Base-by-base conservation (phyloP, 2,888 invertebrate species). In the Andrena bicolor region DNA sequence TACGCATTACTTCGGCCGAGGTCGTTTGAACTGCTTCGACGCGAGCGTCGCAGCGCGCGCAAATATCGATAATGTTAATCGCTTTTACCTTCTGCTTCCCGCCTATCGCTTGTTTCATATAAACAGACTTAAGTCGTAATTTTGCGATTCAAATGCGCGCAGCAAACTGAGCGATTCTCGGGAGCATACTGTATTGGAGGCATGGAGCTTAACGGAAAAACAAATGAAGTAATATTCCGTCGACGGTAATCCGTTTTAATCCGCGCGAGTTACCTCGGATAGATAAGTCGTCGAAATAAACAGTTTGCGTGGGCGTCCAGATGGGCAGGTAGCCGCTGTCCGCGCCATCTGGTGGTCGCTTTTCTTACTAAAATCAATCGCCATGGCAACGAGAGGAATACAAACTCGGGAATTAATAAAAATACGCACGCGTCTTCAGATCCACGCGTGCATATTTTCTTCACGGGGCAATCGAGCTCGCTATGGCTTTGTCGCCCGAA, bases 371-470 rank as follows among this genome's bases (percentile, higher is more conserved):
- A 6, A 23, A 6, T 8, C 30, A 60, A 60, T 79, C 66, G 20
- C 58, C 60, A 78, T 80, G 56, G 49, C 61, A 68, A 80, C 72
- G 53, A 26, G 5, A 8, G 13, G 2, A 0, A 68, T 64, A 81
- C 81, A 76, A 71, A 68, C 48, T 10, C 13, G 30, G 8, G 49
- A 63, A 32, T 63, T 72, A 72, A 75, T 63, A 79, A 61, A 72
- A 61, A 51, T 51, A 72, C 20, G 23, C 7, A 53, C 2, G 26
- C 10, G 13, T 58, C 20, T 41, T 32, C 60, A 58, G 28, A 49
- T 56, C n/a, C 23, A 76, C 28, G 10, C 8, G 53, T 65, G 26
- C 13, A 61, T 49, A 26, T 58, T 64, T 16, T 20, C 13, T 28
- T 53, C 26, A 2, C 53, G 16, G 0, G 0, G n/a, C 28, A 4